A percentile compares a stretch with the other conserved stretches of the same genome.
Conservation (phyloP, 2,888 invertebrate genomes). For the Phragmatobia fuliginosa region DNA sequence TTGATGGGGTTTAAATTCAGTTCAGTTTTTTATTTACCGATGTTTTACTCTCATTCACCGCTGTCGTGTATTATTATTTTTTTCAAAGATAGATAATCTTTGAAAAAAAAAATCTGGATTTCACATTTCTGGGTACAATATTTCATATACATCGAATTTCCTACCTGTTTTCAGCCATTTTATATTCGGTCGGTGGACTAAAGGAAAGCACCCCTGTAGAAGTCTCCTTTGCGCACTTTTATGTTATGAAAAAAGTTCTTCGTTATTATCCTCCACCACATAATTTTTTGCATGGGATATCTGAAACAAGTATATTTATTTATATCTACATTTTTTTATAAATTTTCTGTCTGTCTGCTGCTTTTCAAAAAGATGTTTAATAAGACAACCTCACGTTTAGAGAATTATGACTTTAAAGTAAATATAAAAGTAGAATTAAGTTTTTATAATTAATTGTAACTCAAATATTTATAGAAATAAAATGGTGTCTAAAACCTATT, state of each 20-base stretch:
- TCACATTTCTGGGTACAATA: not conserved
- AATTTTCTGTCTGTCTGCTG: too few species aligned
- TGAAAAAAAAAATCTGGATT: too few species aligned
- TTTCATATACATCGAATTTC: not conserved
- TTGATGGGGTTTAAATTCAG: too few species aligned
- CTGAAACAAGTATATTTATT: too few species aligned
- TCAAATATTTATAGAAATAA: not conserved
- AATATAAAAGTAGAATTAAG: not conserved
- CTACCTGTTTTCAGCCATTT: constrained; percentile 76
- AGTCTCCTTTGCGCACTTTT: constrained; percentile 53
- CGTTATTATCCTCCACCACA: constrained; percentile 63
- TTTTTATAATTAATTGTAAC: too few species aligned
- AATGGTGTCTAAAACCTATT: too few species aligned
- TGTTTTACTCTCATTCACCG: not conserved
- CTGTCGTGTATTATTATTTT: too few species aligned
- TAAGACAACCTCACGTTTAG: too few species aligned
- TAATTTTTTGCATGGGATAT: constrained; percentile 63
- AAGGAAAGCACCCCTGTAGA: constrained; percentile 65
- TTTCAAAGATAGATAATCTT: too few species aligned
- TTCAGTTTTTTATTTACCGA: too few species aligned
- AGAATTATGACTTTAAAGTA: not conserved
- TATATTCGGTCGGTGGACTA: constrained; percentile 60
- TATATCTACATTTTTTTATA: too few species aligned
- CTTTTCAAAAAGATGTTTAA: too few species aligned
- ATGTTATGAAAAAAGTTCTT: constrained; percentile 50